phyloP scores from a whole-genome alignment of 1,140 invertebrate species.

The Anadara kagoshimensis region DNA sequence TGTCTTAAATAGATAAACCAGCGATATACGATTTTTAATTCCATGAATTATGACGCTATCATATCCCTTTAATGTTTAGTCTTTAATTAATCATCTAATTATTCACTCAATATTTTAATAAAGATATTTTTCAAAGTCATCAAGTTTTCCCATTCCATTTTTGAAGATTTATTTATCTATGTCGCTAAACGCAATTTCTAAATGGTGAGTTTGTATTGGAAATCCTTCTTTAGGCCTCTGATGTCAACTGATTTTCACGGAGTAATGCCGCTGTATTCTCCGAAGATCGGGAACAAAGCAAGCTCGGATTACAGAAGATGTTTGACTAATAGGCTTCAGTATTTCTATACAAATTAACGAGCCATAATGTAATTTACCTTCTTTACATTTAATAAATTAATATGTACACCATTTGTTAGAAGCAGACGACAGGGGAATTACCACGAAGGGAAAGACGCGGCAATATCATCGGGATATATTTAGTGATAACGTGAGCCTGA shows the following conservation, averaged over 20 bases:
- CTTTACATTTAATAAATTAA: slow-evolving; percentile 51
- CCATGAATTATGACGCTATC: no score
- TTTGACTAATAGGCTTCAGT: slow-evolving; percentile 41
- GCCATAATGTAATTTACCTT: slow-evolving; percentile 47
- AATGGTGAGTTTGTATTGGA: no score
- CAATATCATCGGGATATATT: slow-evolving; percentile 19
- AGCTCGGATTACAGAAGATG: slow-evolving; percentile 39
- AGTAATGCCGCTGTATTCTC: slow-evolving; percentile 25
- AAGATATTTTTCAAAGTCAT: no score
- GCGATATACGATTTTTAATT: no score
- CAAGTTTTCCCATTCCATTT: no score
- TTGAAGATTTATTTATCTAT: no score
- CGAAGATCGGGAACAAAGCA: slow-evolving; percentile 25
- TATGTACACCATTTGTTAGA: slow-evolving; percentile 39
- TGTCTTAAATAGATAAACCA: no score
- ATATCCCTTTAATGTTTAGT: no score
- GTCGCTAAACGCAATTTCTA: no score
- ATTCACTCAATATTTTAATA: no score
- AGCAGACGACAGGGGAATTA: slow-evolving; percentile 33
- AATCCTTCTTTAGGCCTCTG: slow-evolving; percentile 2
- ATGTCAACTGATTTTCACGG: slow-evolving; percentile 28
- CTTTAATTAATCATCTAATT: no score
- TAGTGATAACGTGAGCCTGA: slow-evolving; percentile 31
- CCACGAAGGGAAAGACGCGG: slow-evolving; percentile 17
- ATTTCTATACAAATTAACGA: slow-evolving; percentile 48